A percentile compares a stretch with the other conserved stretches of the same genome.
Conservation (phyloP, 2,888 invertebrate species). For the Synergus gifuensis region DNA sequence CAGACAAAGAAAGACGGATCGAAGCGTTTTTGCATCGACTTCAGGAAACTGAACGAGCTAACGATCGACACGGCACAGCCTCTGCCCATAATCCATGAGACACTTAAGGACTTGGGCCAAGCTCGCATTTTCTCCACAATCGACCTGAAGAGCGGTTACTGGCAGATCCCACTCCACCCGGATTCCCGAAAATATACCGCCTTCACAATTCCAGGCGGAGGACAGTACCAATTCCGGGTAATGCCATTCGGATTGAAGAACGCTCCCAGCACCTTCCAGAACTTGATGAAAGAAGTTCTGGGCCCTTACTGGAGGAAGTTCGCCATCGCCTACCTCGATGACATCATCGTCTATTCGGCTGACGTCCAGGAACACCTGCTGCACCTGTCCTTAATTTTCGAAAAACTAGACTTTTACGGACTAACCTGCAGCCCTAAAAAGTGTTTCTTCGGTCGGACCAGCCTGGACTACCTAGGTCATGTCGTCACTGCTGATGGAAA, state of each 20-base stretch:
- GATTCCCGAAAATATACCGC: background rate
- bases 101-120: no score
- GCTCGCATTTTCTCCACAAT: no score
- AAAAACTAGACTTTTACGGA: slow-evolving; percentile 8
- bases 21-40: no score
- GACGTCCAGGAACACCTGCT: background rate
- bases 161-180: no score
- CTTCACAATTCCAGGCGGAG: slow-evolving; percentile 45
- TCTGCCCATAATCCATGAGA: no score
- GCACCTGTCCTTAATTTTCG: background rate
- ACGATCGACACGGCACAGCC: no score
- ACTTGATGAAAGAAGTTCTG: slow-evolving; percentile 54
- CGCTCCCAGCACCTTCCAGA: slow-evolving; percentile 18
- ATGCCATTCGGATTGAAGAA: slow-evolving; percentile 55
- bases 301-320: slow-evolving; percentile 47
- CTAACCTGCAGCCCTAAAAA: slow-evolving; percentile 17
- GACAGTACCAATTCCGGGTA: slow-evolving; percentile 62
- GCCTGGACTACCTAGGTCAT: background rate
- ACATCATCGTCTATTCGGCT: slow-evolving; percentile 17
- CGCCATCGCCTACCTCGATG: slow-evolving; percentile 41
- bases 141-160: no score
- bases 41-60: no score
- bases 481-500: background rate
- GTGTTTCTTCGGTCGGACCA: slow-evolving; percentile 5
- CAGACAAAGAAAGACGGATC: no score